Conservation (phyloP, 2,888 invertebrate species). For the Drosophila macrospina region DNA sequence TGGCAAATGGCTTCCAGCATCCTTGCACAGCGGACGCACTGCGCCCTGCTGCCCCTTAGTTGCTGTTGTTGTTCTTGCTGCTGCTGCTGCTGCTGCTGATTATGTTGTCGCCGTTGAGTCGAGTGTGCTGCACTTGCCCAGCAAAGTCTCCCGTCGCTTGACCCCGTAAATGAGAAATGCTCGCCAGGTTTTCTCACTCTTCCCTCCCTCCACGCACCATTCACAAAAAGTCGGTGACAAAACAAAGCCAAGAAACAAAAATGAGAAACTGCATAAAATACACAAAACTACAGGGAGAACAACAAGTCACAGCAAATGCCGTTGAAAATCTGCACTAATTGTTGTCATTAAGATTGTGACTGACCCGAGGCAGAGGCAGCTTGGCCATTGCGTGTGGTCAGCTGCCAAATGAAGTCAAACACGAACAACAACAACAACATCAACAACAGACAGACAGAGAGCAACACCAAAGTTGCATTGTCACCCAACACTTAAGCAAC, state of each 20-base stretch:
- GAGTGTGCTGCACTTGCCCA: slow-evolving; percentile 61
- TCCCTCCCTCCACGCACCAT: slow-evolving; percentile 24
- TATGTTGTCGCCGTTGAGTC: slow-evolving; percentile 65
- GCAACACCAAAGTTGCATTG: slow-evolving; percentile 19
- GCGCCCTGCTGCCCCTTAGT: slow-evolving; percentile 59
- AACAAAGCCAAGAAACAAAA: too few species aligned
- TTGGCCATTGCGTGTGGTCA: slow-evolving; percentile 56
- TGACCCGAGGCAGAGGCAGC: too few species aligned
- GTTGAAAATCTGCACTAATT: slow-evolving; percentile 70
- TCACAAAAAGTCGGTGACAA: slow-evolving; percentile 27
- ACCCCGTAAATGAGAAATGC: slow-evolving; percentile 42
- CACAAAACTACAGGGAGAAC: slow-evolving; percentile 1
- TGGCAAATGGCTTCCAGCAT: slow-evolving; percentile 59
- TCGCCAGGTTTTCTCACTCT: slow-evolving; percentile 15
- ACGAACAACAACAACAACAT: background rate
- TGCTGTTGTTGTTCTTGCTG: slow-evolving; percentile 34
- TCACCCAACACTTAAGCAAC: slow-evolving; percentile 3
- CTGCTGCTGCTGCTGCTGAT: slow-evolving; percentile 54
- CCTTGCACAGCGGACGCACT: slow-evolving; percentile 56
- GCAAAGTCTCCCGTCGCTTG: slow-evolving; percentile 44
- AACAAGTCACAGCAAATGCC: slow-evolving; percentile 9
- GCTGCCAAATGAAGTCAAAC: slow-evolving; percentile 47
- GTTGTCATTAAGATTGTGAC: slow-evolving; percentile 74
- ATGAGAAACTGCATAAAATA: slow-evolving; percentile 9
- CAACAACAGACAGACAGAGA: background rate